Evolutionary conservation across 2,797 vertebrate species (phyloP).

Genomic region (Phoebastria nigripes): DNA sequence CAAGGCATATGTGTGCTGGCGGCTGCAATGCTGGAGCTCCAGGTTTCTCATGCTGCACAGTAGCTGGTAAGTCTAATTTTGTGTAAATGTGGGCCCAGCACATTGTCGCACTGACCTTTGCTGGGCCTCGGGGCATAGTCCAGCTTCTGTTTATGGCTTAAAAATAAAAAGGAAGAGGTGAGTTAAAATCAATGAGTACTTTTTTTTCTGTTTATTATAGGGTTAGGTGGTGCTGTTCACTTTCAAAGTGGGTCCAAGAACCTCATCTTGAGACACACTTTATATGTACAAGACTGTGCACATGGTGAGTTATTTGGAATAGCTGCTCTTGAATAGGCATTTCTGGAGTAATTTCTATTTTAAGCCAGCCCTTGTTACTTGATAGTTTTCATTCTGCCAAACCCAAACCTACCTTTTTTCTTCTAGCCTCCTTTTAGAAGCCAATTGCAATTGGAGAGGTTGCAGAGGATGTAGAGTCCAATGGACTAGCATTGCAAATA

Average conservation of each 20-base stretch:
- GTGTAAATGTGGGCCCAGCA: background rate
- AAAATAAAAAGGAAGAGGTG: background rate
- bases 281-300: background rate
- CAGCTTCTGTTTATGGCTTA: background rate
- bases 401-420: background rate
- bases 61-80: background rate
- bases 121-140: background rate
- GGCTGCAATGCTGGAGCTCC: background rate
- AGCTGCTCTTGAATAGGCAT: background rate
- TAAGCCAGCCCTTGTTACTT: background rate
- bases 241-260: background rate
- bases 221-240: background rate
- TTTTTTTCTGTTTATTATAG: background rate
- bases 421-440: background rate
- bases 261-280: background rate
- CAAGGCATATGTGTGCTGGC: rapidly evolving
- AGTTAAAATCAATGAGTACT: background rate
- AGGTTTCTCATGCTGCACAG: background rate
- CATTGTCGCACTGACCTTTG: background rate
- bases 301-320: background rate
- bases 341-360: background rate
- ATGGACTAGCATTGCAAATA: background rate
- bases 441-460: background rate
- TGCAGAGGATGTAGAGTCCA: background rate
- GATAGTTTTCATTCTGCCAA: background rate